Evolutionary conservation across 2,113 vertebrate genomes (phyloP).

Genomic region (Amia ocellicauda): DNA sequence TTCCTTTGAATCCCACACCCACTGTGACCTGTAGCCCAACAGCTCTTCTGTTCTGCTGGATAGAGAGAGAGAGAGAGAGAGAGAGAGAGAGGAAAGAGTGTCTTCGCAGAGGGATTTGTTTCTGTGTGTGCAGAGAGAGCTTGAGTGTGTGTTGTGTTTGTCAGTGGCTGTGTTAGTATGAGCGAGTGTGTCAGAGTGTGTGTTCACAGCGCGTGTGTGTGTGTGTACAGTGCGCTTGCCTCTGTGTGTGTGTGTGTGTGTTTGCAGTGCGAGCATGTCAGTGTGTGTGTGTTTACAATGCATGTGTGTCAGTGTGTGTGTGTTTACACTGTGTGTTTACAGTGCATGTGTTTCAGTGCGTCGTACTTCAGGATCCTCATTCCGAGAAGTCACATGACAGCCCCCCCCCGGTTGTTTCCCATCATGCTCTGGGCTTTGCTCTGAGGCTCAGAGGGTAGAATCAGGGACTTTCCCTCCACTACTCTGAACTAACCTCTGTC

Average conservation of each 20-base stretch:
- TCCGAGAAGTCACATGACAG: constrained; percentile 74
- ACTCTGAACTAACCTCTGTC: constrained; percentile 27
- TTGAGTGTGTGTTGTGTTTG: no score
- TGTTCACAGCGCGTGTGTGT: constrained; percentile 9
- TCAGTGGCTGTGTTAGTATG: no score
- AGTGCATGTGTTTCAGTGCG: constrained; percentile 32
- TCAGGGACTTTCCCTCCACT: constrained; percentile 62
- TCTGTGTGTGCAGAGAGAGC: no score
- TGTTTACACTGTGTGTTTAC: constrained; percentile 26
- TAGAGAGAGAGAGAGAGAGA: no score
- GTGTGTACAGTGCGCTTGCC: constrained; percentile 3
- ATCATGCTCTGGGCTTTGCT: constrained; percentile 61
- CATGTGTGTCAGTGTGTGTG: not conserved
- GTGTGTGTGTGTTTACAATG: constrained; percentile 1
- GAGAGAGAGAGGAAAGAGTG: no score
- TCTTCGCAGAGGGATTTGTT: no score
- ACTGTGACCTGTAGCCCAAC: no score
- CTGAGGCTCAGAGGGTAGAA: constrained; percentile 63
- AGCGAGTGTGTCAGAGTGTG: not conserved
- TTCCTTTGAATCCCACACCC: no score
- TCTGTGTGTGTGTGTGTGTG: not conserved
- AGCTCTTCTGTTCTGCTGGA: no score
- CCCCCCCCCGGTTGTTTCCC: constrained; percentile 56
- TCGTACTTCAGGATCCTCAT: constrained; percentile 52
- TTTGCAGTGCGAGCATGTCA: not conserved